phyloP scores from a whole-genome alignment of 1,140 invertebrate species.

The Drosophila kikkawai region DNA sequence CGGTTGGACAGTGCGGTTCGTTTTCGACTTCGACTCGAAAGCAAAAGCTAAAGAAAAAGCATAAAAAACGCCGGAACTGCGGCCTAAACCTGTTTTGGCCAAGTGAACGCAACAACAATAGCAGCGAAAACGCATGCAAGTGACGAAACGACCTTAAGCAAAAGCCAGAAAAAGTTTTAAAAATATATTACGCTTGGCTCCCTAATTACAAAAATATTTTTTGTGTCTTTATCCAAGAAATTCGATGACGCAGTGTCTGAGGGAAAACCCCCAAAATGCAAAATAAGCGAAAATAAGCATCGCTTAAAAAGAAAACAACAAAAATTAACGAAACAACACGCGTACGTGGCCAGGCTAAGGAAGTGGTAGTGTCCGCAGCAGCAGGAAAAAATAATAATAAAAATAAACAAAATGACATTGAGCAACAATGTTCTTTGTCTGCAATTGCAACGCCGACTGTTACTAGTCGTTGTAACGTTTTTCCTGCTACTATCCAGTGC shows the following conservation, averaged over 20 bases:
- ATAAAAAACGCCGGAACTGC: constrained; percentile 54
- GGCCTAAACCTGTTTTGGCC: constrained; percentile 65
- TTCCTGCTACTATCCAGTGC: constrained; percentile 42
- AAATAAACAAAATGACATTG: constrained; percentile 38
- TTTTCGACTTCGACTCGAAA: constrained; percentile 22
- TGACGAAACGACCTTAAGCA: constrained; percentile 76
- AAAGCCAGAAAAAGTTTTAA: constrained; percentile 32
- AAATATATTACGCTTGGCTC: constrained; percentile 22
- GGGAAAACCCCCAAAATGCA: constrained; percentile 10
- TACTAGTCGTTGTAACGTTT: constrained; percentile 38
- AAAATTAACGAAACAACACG: not conserved
- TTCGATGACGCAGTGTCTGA: constrained; percentile 13
- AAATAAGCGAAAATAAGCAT: constrained; percentile 9
- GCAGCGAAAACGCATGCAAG: constrained; percentile 62
- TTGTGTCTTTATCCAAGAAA: not conserved
- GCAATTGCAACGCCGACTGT: constrained; percentile 37
- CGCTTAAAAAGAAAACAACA: not conserved
- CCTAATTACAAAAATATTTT: constrained; percentile 7
- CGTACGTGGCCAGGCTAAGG: constrained; percentile 49
- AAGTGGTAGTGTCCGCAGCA: constrained; percentile 26
- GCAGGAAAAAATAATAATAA: constrained; percentile 13
- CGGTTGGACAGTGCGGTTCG: constrained; percentile 45
- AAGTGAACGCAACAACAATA: constrained; percentile 48
- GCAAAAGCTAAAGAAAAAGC: constrained; percentile 20
- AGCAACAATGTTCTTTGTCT: constrained; percentile 63